phyloP scores from a whole-genome alignment of 2,113 vertebrate genomes.

The Emydura subglobosa region DNA sequence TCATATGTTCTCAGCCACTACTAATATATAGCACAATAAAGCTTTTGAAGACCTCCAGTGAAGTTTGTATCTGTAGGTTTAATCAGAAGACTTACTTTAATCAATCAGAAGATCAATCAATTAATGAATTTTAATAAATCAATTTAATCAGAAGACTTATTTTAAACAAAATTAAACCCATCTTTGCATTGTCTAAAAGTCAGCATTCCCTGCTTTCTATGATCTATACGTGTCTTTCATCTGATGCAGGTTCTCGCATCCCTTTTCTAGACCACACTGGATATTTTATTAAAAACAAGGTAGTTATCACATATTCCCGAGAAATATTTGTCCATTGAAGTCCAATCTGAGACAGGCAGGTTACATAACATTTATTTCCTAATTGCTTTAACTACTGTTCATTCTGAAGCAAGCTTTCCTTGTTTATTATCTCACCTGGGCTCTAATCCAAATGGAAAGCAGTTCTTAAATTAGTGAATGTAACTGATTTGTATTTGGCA shows the following conservation, averaged over 20 bases:
- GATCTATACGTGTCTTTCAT: neutral
- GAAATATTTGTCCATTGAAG: neutral
- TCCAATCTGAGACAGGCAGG: neutral
- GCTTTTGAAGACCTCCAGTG: neutral
- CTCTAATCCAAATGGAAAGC: neutral
- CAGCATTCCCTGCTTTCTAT: neutral
- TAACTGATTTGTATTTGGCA: neutral
- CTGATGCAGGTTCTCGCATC: neutral
- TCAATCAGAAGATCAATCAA: neutral
- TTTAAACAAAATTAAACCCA: neutral
- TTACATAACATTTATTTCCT: neutral
- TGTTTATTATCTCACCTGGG: neutral
- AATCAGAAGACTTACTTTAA: neutral
- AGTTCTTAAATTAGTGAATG: neutral
- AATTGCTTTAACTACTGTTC: neutral
- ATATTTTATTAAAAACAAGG: neutral
- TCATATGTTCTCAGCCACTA: neutral
- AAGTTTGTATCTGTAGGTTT: neutral
- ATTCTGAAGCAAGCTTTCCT: neutral
- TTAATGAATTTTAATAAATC: neutral
- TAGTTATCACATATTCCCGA: neutral
- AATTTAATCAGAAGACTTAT: neutral
- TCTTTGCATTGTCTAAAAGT: neutral
- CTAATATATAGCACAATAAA: neutral
- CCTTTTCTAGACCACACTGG: neutral